Evolutionary conservation across 2,113 vertebrate species (phyloP), one percentile per base, ranked within the genome.

Genomic region (Bos javanicus): DNA sequence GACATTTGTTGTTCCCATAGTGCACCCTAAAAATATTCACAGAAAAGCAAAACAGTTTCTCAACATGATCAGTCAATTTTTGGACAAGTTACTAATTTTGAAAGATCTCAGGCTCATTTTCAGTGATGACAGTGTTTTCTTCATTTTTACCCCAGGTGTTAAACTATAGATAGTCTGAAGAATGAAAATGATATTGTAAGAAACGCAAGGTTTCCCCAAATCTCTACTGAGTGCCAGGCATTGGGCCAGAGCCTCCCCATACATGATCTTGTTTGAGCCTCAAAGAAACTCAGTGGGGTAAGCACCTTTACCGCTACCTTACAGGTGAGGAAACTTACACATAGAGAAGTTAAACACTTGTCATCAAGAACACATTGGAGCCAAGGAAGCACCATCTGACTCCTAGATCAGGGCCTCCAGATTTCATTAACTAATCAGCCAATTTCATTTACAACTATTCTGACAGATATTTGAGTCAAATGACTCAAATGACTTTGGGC

Each of bases 1-100:
- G 33, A 98, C 23, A 3, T 99, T 98, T 33, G 98, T 98, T 93
- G 98, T 95, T 74, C 98, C 98, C 86, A 59, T 2, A 23, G 98
- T 82, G 28, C 97, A 97, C 97, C 99, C 99, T 98, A 48, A 64
- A 97, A 95, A 96, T 59, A 96, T 43, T 84, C 92, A 60, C 76
- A 87, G 92, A 85, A 21, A 23, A 25, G 71, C 95, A 96, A 90
- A 95, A 57, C 7, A n/a, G 54, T 43, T 91, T 95, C 56, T 82
- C 85, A 43, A 78, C n/a, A 71, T 0, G 19, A 91, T 82, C 33
- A 67, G 15, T 88, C 43, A 62, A 33, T 94, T 89, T 90, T 52
- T 76, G 62, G 54, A 56, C 56, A 74, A 59, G 19, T 13, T 67
- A 52, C 78, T 83, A 80, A n/a, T 64, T 87, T 84, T 67, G 85